Evolutionary conservation across 2,888 invertebrate species (phyloP), one percentile per base, ranked within the genome.

Genomic region (Dynastes maya): DNA sequence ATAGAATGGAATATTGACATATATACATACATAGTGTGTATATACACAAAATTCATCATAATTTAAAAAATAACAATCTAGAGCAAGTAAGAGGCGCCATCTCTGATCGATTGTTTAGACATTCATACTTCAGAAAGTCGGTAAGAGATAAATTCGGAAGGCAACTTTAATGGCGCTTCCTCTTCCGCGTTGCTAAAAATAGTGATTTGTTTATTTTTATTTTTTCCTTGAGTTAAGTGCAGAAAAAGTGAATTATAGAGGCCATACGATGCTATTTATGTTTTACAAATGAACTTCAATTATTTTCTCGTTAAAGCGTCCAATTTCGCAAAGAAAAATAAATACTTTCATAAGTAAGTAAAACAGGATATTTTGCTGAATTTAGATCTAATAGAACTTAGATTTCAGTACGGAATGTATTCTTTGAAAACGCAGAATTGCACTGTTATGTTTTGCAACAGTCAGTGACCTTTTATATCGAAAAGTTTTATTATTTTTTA

Each of bases 271-370:
- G n/a, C 32, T 29, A 4, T 32, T 32, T 16, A 27, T 9, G 9
- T 22, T 49, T 8, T 49, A 22, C 22, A 22, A 45, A 49, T 58
- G 16, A 55, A 16, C 55, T 55, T 55, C 8, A 55, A 22, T 22
- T 55, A 22, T 55, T 51, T 68, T n/a, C 27, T 53, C 51, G 51
- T 51, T 22, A 51, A 68, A 16, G 29, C 68, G 8, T 2, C 13
- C 49, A 51, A 22, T 58, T 40, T 40, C 58, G 2, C 9, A 58
- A 37, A 58, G 22, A 72, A 72, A 72, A 72, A 72, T 72, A 72
- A 72, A 72, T 72, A 72, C 72, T 40, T 72, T 58, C 29, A 58
- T 72, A 72, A 37, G 72, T 72, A 72, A 72, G 72, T 72, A 58
- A 58, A 11, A 22, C 2, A 11, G 40, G 58, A 58, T 37, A 58